Conservation (phyloP, 1,140 invertebrate genomes). For the Mizuhopecten yessoensis region DNA sequence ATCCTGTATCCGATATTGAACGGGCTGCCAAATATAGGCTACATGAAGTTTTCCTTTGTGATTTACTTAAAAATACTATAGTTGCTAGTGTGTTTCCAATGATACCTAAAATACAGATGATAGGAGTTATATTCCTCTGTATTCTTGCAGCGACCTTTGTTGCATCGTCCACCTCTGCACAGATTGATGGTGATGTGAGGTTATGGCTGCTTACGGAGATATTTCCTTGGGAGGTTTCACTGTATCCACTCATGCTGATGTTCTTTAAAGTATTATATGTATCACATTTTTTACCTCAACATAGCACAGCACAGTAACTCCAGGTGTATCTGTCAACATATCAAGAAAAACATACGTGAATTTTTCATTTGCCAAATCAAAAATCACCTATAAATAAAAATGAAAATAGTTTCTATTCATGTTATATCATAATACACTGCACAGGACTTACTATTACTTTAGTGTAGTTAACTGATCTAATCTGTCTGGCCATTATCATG, state of each 20-base stretch:
- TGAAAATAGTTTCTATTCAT: not conserved
- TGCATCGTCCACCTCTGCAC: not conserved
- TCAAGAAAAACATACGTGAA: too few relatives aligned
- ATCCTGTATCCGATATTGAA: conserved; percentile 69
- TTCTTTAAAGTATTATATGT: not conserved
- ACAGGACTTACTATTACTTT: not conserved
- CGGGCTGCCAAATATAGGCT: conserved; percentile 73
- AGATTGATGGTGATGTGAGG: not conserved
- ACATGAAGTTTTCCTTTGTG: conserved; percentile 65
- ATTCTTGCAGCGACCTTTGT: conserved; percentile 10
- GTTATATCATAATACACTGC: too few relatives aligned
- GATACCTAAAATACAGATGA: conserved; percentile 68
- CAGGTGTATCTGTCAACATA: not conserved
- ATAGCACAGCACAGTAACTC: not conserved
- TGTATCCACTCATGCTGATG: not conserved
- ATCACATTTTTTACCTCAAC: not conserved
- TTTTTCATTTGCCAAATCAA: not conserved
- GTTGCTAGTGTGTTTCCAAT: conserved; percentile 69
- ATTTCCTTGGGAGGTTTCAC: not conserved
- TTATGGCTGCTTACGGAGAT: not conserved
- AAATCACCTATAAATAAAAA: too few relatives aligned
- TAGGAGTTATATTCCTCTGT: conserved; percentile 58
- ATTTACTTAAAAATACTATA: conserved; percentile 66
- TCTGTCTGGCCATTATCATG: not conserved
- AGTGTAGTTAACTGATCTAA: not conserved